phyloP scores from a whole-genome alignment of 2,797 vertebrate species.

The Macroramphosus scolopax region DNA sequence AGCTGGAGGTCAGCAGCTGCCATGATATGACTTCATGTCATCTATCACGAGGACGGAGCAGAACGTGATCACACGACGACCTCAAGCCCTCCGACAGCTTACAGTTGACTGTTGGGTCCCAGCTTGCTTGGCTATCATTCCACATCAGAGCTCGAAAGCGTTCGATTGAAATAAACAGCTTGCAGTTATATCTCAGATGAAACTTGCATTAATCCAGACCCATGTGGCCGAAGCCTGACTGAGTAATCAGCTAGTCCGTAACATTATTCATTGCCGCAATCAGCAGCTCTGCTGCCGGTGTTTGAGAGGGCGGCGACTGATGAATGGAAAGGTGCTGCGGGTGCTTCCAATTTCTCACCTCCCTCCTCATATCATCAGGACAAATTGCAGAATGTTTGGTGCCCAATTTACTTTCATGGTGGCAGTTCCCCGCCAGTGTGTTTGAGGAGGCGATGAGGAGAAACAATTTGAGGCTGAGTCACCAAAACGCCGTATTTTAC shows the following conservation, averaged over 20 bases:
- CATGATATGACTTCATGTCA: slow-evolving; percentile 2
- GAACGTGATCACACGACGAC: slow-evolving; percentile 13
- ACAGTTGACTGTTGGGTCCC: slow-evolving; percentile 19
- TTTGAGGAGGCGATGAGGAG: slow-evolving; percentile 3
- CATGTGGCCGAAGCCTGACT: slow-evolving; percentile 29
- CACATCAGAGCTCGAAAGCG: slow-evolving; percentile 36
- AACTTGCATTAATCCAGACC: slow-evolving; percentile 49
- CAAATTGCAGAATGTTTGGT: slow-evolving; percentile 41
- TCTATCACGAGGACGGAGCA: too few relatives aligned
- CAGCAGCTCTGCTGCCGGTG: slow-evolving; percentile 41
- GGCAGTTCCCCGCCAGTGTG: slow-evolving; percentile 7
- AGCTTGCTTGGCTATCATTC: slow-evolving; percentile 42
- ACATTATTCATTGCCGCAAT: slow-evolving; percentile 54
- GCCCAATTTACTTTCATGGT: slow-evolving; percentile 39
- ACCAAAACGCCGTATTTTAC: background rate
- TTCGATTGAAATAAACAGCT: slow-evolving; percentile 43
- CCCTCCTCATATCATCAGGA: slow-evolving; percentile 37
- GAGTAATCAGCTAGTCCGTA: slow-evolving; percentile 39
- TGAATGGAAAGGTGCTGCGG: slow-evolving; percentile 28
- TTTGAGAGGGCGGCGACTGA: slow-evolving; percentile 27
- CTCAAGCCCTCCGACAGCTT: slow-evolving; percentile 19
- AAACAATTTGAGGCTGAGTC: slow-evolving; percentile 3
- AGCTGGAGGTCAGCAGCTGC: background rate
- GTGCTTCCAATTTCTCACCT: slow-evolving; percentile 36
- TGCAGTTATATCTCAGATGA: slow-evolving; percentile 25